Base-by-base conservation (phyloP, 2,888 invertebrate genomes). In the Creontiades dilutus region DNA sequence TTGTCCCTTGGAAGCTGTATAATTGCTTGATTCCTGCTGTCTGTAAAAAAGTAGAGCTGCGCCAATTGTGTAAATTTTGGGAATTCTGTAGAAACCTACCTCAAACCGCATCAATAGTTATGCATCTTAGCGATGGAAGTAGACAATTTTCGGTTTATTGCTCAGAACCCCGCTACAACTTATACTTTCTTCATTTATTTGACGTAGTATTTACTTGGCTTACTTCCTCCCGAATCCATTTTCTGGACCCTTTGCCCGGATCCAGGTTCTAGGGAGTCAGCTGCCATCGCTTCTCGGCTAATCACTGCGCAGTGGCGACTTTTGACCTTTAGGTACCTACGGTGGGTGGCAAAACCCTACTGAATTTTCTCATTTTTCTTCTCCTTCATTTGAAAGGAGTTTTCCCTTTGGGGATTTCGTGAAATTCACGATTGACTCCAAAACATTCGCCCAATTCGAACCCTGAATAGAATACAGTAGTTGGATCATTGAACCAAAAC, bases 261-360 rank as follows among this genome's bases (percentile, higher is more conserved):
- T 28, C 76, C 27, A 2, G 57, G 57, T 57, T 57, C 57, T 57
- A 57, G 57, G 57, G 57, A 76, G 76, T 37, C 76, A 76, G 76
- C 76, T 76, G 76, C 76, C 76, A 7, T 57, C 52, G 14, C 52
- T 19, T 37, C 23, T 81, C 37, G 81, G 81, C 46, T 81, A 48
- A 81, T 81, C 81, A 48, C 68, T 86, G 86, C 68, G 86, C 86
- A 68, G 86, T 13, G 86, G 86, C 68, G 68, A 61, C 86, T 86
- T 86, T 86, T 86, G 86, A 86, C 86, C 86, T 86, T 86, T 86
- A 19, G 86, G 55, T 19, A 84, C 76, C 19, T 16, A 19, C 76
- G 76, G 37, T 7, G 37, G 37, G 27, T 76, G 76, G 28, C 27
- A 76, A 16, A 76, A 37, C 14, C 16, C 27, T 9, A 57, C 57